Conservation (phyloP, 1,140 invertebrate species). For the Idris sp. region DNA sequence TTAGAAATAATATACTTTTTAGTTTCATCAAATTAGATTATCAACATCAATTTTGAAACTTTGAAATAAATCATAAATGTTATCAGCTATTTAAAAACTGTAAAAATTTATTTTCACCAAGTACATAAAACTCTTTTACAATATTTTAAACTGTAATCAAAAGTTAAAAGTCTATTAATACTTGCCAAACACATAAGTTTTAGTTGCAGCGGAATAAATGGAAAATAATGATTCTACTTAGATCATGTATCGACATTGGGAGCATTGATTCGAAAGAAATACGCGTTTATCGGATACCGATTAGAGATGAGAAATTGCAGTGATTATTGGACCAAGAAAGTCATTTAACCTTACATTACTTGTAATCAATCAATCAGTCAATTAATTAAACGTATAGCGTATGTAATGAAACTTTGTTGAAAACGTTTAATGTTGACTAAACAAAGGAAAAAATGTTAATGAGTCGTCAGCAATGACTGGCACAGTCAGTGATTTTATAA, state of each 20-base stretch:
- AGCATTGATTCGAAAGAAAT: conserved; percentile 59
- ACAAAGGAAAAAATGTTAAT: background rate
- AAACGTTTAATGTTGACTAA: background rate
- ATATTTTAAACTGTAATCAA: conserved; percentile 30
- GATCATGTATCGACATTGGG: conserved; percentile 56
- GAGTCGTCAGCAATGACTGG: background rate
- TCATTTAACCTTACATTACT: conserved; percentile 43
- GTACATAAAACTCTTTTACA: background rate
- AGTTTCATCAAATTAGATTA: too few species aligned
- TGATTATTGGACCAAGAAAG: conserved; percentile 49
- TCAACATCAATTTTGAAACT: too few species aligned
- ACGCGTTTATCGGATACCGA: conserved; percentile 58
- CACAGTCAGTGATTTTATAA: conserved; percentile 12
- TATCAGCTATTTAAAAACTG: background rate
- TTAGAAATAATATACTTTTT: too few species aligned
- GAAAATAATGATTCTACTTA: conserved; percentile 59
- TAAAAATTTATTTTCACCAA: background rate
- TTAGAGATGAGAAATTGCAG: conserved; percentile 59
- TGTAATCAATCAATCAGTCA: conserved; percentile 41
- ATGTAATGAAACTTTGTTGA: background rate
- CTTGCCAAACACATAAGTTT: conserved; percentile 52
- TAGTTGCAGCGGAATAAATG: conserved; percentile 54
- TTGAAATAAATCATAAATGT: too few species aligned
- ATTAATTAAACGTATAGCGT: conserved; percentile 36
- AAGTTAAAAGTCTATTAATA: conserved; percentile 44